Evolutionary conservation across 2,113 vertebrate genomes (phyloP).

Genomic region (Fukomys damarensis): DNA sequence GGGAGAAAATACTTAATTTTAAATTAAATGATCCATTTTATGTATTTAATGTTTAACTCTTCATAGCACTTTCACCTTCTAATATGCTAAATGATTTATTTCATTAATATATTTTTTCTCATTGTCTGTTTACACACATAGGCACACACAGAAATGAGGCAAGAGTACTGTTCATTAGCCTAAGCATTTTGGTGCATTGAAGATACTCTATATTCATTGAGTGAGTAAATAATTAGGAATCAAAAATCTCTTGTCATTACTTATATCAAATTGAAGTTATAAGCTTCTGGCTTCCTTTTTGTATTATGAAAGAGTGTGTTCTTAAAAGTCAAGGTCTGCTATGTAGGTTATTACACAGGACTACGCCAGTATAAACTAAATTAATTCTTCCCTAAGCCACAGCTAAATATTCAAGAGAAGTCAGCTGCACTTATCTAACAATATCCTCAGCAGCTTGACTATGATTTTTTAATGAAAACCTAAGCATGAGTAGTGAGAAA

Average conservation of each 20-base stretch:
- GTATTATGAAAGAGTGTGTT: not conserved
- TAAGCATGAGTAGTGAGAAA: not conserved
- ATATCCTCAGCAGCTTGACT: not conserved
- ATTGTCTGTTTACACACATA: not conserved
- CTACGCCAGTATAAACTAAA: not conserved
- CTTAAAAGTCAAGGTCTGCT: not conserved
- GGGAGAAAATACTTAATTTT: not conserved
- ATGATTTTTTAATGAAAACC: not conserved
- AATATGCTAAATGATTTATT: not conserved
- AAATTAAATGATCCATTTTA: not conserved
- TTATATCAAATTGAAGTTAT: conserved; percentile 24
- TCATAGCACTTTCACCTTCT: not conserved
- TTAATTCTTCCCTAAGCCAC: not conserved
- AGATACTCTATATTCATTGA: not conserved
- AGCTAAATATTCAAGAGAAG: not conserved
- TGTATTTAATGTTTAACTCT: not conserved
- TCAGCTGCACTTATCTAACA: not conserved
- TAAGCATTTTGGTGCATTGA: not conserved
- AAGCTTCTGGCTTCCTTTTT: not conserved
- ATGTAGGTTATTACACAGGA: not conserved
- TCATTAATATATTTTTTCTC: not conserved
- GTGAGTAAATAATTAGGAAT: not conserved
- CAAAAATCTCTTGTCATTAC: not conserved
- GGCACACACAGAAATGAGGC: not conserved
- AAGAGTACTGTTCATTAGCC: not conserved